Evolutionary conservation across 1,140 invertebrate species (phyloP).

Genomic region (Drosophila arawakana): DNA sequence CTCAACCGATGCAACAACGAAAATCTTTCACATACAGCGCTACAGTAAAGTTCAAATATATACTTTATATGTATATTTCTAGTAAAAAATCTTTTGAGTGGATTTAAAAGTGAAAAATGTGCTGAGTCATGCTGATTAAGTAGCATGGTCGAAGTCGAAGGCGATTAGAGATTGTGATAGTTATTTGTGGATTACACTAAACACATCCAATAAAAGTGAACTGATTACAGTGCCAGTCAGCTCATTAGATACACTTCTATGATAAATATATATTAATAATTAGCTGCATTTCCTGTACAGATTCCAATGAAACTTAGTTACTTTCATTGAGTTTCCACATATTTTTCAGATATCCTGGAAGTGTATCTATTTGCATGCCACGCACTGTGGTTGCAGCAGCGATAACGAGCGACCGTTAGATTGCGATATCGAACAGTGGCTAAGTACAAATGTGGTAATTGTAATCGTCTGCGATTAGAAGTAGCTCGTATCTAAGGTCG

Average conservation of each 20-base stretch:
- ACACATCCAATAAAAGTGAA: conserved; percentile 1
- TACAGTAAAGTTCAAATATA: too few relatives aligned
- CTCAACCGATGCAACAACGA: not conserved
- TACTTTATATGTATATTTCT: too few relatives aligned
- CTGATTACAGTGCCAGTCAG: not conserved
- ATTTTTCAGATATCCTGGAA: not conserved
- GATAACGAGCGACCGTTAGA: conserved; percentile 11
- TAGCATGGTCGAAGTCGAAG: conserved; percentile 12
- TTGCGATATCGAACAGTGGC: not conserved
- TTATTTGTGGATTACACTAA: conserved; percentile 15
- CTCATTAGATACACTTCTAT: not conserved
- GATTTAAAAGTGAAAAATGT: not conserved
- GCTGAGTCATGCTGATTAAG: conserved; percentile 20
- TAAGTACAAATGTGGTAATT: conserved; percentile 3
- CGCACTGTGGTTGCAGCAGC: not conserved
- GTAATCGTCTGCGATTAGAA: conserved; percentile 15
- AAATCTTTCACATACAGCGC: not conserved
- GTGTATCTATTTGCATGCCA: not conserved
- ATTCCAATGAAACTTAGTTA: not conserved
- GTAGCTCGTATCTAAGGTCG: conserved; percentile 7
- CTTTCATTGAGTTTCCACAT: not conserved
- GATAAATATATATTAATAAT: not conserved
- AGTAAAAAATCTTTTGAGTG: not conserved
- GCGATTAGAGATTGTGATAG: conserved; percentile 13
- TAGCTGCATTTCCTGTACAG: not conserved